Evolutionary conservation across 2,888 invertebrate species (phyloP).

Genomic region (Coecobrya sp.): DNA sequence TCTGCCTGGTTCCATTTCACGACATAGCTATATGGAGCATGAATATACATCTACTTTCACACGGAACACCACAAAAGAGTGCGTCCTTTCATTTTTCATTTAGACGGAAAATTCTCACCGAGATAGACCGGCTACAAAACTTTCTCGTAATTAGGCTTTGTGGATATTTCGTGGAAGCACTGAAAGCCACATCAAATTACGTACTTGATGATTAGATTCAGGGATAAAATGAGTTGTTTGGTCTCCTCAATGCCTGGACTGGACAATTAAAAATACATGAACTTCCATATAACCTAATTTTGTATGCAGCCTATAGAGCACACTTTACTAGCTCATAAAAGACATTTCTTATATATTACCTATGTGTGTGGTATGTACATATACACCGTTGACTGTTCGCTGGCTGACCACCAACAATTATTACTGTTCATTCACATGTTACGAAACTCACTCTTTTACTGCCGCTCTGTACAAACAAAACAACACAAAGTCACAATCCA

Average conservation of each 20-base stretch:
- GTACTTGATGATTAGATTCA: constrained; percentile 43
- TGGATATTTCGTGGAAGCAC: not conserved
- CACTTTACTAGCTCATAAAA: not conserved
- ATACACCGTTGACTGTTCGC: too few relatives aligned
- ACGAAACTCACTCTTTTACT: not conserved
- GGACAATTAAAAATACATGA: not conserved
- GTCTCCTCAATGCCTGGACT: not conserved
- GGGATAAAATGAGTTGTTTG: constrained; percentile 38
- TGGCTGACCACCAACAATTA: not conserved
- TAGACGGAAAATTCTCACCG: not conserved
- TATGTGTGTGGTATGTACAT: not conserved
- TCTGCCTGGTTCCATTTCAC: not conserved
- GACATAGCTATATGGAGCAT: not conserved
- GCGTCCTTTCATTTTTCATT: constrained; percentile 15
- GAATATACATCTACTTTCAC: not conserved
- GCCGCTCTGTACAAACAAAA: not conserved
- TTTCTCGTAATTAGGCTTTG: constrained; percentile 50
- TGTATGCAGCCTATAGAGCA: not conserved
- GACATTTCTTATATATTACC: too few relatives aligned
- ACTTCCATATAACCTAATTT: constrained; percentile 1
- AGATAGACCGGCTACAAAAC: not conserved
- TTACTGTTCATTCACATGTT: not conserved
- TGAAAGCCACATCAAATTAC: constrained; percentile 41
- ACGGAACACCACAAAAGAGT: not conserved
- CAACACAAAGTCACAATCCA: not conserved